Evolutionary conservation across 2,888 invertebrate species (phyloP), one percentile per base, ranked within the genome.

Genomic region (Harpalus rubripes): DNA sequence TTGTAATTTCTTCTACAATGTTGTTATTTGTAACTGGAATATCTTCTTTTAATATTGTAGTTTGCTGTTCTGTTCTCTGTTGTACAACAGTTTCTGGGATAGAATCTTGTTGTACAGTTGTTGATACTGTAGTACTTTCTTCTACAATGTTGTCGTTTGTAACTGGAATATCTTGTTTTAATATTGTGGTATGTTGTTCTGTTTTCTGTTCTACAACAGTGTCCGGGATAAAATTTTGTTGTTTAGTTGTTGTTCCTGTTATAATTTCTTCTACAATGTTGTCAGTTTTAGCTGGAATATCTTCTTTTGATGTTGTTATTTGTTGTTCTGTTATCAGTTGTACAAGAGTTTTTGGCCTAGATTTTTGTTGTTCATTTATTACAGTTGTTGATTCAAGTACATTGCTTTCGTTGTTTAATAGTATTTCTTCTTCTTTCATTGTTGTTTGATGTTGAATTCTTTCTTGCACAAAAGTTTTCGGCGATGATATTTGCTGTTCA

Each of bases 1-100:
- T n/a, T 15, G 68, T n/a, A 68, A 16, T 16, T 63, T 81, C 65
- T 39, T 81, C 63, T 7, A 5, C 8, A 41, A 44, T 44, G 7
- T 22, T 18, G 61, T 58, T n/a, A 58, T 18, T 26, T 26, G 8
- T 8, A 52, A 52, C 44, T 10, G 44, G 44, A 52, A 52, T 52
- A 5, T 15, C 18, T 76, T 12, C n/a, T 44, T 44, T 76, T 2
- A 10, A 4, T 44, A 3, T 52, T 44, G 7, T 18, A 56, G 16
- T 41, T 22, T 79, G 8, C 59, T 79, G 12, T 7, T 22, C 7
- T 10, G 7, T n/a, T 79, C 3, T 15, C n/a, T 59, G 15, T 15
- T 59, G 18, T 7, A 59, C 59, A 16, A 16, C 59, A 59, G 59
- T 59, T 63, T 26, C 22, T 5, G 63, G 26, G 16, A 12, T 22